A percentile compares a stretch with the other conserved stretches of the same genome.
Evolutionary conservation across 2,888 invertebrate genomes (phyloP).

Genomic region (Trichacis sp.): DNA sequence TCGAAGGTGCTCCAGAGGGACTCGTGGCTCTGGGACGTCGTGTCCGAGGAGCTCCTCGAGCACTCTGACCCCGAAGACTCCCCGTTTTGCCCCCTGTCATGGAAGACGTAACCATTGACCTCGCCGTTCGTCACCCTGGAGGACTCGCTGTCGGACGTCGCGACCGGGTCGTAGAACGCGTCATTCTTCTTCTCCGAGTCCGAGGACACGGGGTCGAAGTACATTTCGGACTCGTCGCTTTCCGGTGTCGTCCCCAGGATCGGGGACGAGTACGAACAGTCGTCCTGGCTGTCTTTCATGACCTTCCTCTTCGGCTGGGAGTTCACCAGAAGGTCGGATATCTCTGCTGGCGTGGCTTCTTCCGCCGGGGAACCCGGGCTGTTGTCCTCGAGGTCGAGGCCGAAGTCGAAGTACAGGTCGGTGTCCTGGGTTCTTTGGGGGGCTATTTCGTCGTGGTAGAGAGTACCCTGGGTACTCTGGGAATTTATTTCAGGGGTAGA

Average conservation of each 20-base stretch:
- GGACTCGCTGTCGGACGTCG: constrained; percentile 54
- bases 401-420: constrained; percentile 62
- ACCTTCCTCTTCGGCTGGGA: constrained; percentile 50
- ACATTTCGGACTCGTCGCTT: constrained; percentile 69
- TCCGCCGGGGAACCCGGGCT: constrained; percentile 80
- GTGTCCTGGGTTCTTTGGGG: constrained; percentile 57
- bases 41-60: constrained; percentile 49
- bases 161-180: constrained; percentile 47
- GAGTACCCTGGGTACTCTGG: constrained; percentile 49
- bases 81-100: constrained; percentile 31
- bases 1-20: constrained; percentile 64
- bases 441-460: constrained; percentile 50
- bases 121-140: constrained; percentile 66
- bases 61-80: constrained; percentile 55
- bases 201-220: constrained; percentile 61
- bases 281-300: constrained; percentile 36
- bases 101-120: constrained; percentile 7
- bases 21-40: constrained; percentile 60
- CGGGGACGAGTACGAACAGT: constrained; percentile 47
- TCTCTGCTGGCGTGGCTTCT: constrained; percentile 70
- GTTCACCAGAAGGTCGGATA: constrained; percentile 66
- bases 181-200: constrained; percentile 55
- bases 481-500: constrained; percentile 44
- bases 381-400: constrained; percentile 69
- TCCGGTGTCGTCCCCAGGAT: constrained; percentile 59